Base-by-base conservation (phyloP, 2,797 vertebrate species). In the Melanotaenia nigrans region DNA sequence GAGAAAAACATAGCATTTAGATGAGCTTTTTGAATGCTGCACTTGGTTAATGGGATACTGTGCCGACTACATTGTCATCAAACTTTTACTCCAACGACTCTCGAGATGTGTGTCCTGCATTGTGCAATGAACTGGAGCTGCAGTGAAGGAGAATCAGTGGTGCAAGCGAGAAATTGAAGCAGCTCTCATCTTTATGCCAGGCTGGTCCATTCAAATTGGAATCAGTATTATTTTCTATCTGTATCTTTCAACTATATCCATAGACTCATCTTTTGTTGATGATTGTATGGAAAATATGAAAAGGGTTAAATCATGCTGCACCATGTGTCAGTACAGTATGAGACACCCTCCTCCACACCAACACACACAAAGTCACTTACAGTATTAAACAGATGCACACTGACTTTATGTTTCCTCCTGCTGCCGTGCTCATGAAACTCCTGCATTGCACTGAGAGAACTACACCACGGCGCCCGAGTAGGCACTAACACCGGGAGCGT, bases 381-480 rank as follows among this genome's bases (percentile, higher is more conserved):
- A 65, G 60, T 70, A 78, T 65, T 54, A 69, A 56, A 49, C 35
- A 64, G 28, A 77, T 56, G 49, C 66, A 81, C 77, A 51, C 30
- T 58, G 59, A 72, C 60, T 61, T 35, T 45, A 54, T 63, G 28
- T 61, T 75, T 60, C 55, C 69, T 84, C 55, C 38, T 57, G 71
- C 56, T 75, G 54, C 59, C 87, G 83, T 40, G 55, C 86, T 89
- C 61, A 70, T 85, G 74, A 87, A 93, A 92, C 89, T 93, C 93
- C 92, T 91, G 87, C 90, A 89, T 84, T 89, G 90, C 86, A 85
- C 83, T 77, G 75, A 74, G 53, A 86, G 61, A 90, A 88, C 78
- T 85, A 84, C 77, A 72, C 54, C 65, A 35, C 20, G 6, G 61
- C 55, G 47, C 74, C 68, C 22, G n/a, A 67, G 64, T 61, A 71